phyloP scores from a whole-genome alignment of 30 jellyfish, hydroid and myxozoan genomes.

The Clytia hemisphaerica region DNA sequence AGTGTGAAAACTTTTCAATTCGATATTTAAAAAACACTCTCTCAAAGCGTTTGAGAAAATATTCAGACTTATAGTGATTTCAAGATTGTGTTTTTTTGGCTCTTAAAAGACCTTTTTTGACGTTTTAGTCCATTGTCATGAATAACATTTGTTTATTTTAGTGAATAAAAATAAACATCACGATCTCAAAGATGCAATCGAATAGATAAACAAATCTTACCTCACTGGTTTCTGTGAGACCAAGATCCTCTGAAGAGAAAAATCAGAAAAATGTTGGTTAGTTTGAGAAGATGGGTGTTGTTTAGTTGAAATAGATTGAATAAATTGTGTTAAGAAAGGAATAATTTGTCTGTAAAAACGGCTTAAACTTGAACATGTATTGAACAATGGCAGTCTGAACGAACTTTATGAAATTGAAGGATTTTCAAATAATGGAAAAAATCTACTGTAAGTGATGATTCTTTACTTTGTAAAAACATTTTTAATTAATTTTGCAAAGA shows the following conservation, averaged over 20 bases:
- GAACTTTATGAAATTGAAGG: too few relatives aligned
- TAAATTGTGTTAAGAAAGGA: neutral
- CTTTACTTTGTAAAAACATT: too few relatives aligned
- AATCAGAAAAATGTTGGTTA: too few relatives aligned
- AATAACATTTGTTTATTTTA: too few relatives aligned
- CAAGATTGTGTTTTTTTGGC: neutral
- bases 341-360: neutral
- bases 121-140: too few relatives aligned
- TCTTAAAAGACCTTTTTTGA: too few relatives aligned
- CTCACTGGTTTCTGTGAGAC: conserved; percentile 16
- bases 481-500: too few relatives aligned
- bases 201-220: neutral
- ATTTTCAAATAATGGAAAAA: too few relatives aligned
- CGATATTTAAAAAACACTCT: neutral
- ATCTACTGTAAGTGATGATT: too few relatives aligned
- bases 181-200: neutral
- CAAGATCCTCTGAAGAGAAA: conserved; percentile 25
- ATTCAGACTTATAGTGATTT: neutral
- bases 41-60: neutral
- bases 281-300: neutral
- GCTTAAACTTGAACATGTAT: neutral
- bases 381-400: too few relatives aligned
- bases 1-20: too few relatives aligned
- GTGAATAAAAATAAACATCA: too few relatives aligned
- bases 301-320: neutral